Conservation (phyloP, 2,888 invertebrate genomes). For the Aphidoletes aphidimyza region DNA sequence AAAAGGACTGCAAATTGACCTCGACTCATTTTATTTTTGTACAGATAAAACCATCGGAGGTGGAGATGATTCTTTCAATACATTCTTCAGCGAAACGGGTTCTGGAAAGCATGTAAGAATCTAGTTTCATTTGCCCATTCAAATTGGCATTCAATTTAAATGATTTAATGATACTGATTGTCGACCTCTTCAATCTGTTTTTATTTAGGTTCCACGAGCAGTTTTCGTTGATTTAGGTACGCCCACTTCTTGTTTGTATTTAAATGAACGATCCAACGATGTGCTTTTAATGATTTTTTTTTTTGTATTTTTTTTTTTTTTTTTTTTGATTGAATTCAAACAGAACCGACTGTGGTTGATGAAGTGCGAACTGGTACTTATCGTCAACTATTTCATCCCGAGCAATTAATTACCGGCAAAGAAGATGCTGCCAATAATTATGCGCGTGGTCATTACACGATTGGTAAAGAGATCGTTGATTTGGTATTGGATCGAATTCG, state of each 20-base stretch:
- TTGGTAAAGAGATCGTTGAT: slow-evolving; percentile 90
- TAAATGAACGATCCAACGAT: neutral
- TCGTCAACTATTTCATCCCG: slow-evolving; percentile 87
- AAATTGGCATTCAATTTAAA: neutral
- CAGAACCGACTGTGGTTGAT: slow-evolving; percentile 90
- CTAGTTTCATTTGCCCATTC: neutral
- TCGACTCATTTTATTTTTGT: neutral
- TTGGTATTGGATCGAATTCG: slow-evolving; percentile 83
- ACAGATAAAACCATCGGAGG: slow-evolving; percentile 78
- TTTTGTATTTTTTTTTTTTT: too few relatives aligned
- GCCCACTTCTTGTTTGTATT: too few relatives aligned
- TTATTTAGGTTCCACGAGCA: slow-evolving; percentile 74
- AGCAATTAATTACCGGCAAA: slow-evolving; percentile 91
- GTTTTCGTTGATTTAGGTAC: slow-evolving; percentile 82
- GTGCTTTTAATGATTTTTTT: neutral
- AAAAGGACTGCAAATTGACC: too few relatives aligned
- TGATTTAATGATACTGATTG: too few relatives aligned
- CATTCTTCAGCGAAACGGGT: slow-evolving; percentile 81
- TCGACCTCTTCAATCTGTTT: too few relatives aligned
- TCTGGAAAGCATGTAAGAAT: slow-evolving; percentile 77
- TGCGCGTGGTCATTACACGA: slow-evolving; percentile 93
- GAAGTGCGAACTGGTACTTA: slow-evolving; percentile 87
- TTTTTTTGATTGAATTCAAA: too few relatives aligned
- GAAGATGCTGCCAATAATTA: slow-evolving; percentile 96
- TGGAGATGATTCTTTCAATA: slow-evolving; percentile 81